Percentiles rank a stretch among this genome's conserved stretches.
Evolutionary conservation across 2,888 invertebrate species (phyloP).

Genomic region (Lathronympha strigana): DNA sequence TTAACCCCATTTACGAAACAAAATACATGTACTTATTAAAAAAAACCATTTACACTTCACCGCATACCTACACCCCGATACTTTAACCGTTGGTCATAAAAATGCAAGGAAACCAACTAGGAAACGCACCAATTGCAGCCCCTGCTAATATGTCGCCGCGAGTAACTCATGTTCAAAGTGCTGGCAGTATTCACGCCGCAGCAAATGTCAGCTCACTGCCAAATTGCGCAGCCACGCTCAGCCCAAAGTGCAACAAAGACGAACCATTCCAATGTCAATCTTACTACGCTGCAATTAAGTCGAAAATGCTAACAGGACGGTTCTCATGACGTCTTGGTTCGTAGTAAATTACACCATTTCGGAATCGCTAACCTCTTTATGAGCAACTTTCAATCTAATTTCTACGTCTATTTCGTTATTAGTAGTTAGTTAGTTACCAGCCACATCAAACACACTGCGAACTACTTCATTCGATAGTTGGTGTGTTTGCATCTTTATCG

Average conservation of each 20-base stretch:
- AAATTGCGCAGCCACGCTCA: constrained; percentile 23
- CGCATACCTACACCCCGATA: too few relatives aligned
- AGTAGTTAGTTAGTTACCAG: not conserved
- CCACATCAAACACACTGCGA: too few relatives aligned
- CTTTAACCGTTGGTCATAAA: too few relatives aligned
- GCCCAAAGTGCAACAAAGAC: not conserved
- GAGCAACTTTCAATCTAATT: constrained; percentile 13
- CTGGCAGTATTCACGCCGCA: constrained; percentile 27
- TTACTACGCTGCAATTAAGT: not conserved
- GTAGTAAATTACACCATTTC: constrained; percentile 20
- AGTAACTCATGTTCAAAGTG: constrained; percentile 29
- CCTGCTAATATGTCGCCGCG: not conserved
- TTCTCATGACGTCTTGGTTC: not conserved
- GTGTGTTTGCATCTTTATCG: not conserved
- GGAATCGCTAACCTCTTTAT: constrained; percentile 13
- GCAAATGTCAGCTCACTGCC: constrained; percentile 37
- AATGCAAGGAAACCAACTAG: not conserved
- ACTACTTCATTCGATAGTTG: not conserved
- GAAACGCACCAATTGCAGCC: not conserved
- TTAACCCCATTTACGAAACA: too few relatives aligned
- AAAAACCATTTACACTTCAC: too few relatives aligned
- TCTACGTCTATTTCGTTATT: not conserved
- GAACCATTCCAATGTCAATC: not conserved
- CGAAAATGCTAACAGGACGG: not conserved
- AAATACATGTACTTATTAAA: too few relatives aligned